Conservation (phyloP, 2,888 invertebrate species). For the Eutolmus rufibarbis region DNA sequence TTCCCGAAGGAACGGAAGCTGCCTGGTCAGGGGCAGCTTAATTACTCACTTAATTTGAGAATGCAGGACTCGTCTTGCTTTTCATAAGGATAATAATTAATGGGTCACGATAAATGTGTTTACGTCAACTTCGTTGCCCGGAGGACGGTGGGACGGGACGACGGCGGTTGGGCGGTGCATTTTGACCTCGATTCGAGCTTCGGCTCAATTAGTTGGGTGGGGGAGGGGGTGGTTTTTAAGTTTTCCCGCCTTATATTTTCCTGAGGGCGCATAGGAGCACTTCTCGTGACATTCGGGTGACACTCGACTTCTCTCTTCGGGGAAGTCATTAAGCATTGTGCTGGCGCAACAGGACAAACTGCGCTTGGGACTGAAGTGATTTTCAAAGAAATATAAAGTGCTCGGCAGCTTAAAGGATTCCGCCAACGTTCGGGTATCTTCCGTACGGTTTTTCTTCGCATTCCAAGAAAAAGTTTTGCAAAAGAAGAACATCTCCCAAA, state of each 20-base stretch:
- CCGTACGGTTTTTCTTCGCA: not conserved
- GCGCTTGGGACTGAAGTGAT: not conserved
- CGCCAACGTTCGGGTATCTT: not conserved
- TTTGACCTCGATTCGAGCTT: not conserved
- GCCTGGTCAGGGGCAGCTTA: not conserved
- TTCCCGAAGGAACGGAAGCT: not conserved
- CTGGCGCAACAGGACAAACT: constrained; percentile 26
- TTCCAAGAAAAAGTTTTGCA: not conserved
- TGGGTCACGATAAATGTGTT: constrained; percentile 23
- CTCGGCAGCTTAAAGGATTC: not conserved
- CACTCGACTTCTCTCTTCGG: not conserved
- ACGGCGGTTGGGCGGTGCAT: constrained; percentile 1
- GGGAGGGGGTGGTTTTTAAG: not conserved
- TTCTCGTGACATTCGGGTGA: not conserved
- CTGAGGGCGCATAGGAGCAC: not conserved
- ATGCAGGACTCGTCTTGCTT: constrained; percentile 30
- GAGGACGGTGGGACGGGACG: not conserved
- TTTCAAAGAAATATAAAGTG: not conserved
- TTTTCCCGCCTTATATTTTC: not conserved
- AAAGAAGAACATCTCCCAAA: not conserved
- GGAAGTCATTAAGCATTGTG: constrained; percentile 21
- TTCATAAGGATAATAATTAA: constrained; percentile 38
- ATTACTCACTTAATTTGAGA: constrained; percentile 35
- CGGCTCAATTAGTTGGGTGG: not conserved
- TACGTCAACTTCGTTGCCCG: not conserved